These are phyloP conservation scores for Eublepharis macularius DNA, from an alignment of 2,113 vertebrate species.

Conservation along the genomic window DNA sequence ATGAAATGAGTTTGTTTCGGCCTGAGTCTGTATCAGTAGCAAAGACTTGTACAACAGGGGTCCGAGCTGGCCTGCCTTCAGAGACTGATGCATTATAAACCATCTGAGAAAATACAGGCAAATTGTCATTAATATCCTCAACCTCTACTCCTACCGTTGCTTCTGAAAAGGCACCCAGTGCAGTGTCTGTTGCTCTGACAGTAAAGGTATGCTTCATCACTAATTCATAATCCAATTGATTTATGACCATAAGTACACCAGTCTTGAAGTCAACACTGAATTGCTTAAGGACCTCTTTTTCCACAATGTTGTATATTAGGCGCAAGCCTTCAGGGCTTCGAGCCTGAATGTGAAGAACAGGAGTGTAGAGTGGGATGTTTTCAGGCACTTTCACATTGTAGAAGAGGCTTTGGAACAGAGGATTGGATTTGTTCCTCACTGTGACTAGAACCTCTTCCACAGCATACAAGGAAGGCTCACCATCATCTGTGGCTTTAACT, in stretches of 20 bases:
- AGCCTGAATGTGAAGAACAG: slow-evolving; percentile 93
- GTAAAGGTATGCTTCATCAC: slow-evolving; percentile 83
- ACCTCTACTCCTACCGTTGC: slow-evolving; percentile 90
- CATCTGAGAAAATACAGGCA: slow-evolving; percentile 83
- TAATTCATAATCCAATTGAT: slow-evolving; percentile 90
- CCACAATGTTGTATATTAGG: slow-evolving; percentile 92
- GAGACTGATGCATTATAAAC: slow-evolving; percentile 75
- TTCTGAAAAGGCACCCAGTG: slow-evolving; percentile 89
- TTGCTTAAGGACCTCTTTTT: slow-evolving; percentile 83
- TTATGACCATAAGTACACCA: slow-evolving; percentile 86
- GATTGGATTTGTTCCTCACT: slow-evolving; percentile 92
- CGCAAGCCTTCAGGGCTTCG: slow-evolving; percentile 93
- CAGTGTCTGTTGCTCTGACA: slow-evolving; percentile 90
- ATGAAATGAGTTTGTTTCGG: slow-evolving; percentile 84
- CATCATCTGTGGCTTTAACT: slow-evolving; percentile 86
- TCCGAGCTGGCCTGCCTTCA: slow-evolving; percentile 84
- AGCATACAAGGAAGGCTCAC: slow-evolving; percentile 76
- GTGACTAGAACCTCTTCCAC: slow-evolving; percentile 85
- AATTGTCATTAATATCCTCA: slow-evolving; percentile 93
- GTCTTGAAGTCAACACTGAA: slow-evolving; percentile 95
- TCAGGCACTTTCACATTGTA: slow-evolving; percentile 92
- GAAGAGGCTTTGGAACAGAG: slow-evolving; percentile 90
- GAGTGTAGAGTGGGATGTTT: slow-evolving; percentile 87
- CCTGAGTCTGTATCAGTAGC: slow-evolving; percentile 89
- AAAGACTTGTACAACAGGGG: slow-evolving; percentile 82